Evolutionary conservation across 2,113 vertebrate species (phyloP).

Genomic region (Anarhynchus alexandrinus): DNA sequence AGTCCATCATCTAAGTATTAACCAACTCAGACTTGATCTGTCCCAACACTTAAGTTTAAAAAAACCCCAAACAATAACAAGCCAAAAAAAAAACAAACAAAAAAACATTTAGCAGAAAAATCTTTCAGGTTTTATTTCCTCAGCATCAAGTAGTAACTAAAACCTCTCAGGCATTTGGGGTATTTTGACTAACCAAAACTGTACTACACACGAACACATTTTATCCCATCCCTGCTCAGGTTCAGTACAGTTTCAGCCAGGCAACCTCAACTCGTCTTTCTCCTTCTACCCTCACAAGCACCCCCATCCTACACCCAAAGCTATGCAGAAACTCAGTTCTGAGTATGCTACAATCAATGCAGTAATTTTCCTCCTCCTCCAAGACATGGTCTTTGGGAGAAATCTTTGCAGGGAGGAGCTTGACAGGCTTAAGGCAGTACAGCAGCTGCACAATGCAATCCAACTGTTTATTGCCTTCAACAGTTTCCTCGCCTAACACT

Average conservation of each 20-base stretch:
- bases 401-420: neutral
- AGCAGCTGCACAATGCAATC: neutral
- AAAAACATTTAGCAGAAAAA: neutral
- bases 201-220: neutral
- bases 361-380: neutral
- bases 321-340: neutral
- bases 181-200: neutral
- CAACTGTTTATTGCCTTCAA: neutral
- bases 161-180: neutral
- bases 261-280: rapidly evolving
- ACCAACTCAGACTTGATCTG: neutral
- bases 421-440: neutral
- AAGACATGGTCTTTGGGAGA: neutral
- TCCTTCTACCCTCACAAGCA: neutral
- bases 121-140: neutral
- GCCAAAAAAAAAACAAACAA: too few relatives aligned
- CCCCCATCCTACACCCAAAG: neutral
- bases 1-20: neutral
- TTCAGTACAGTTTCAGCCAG: neutral
- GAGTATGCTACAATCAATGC: neutral
- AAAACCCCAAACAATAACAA: neutral
- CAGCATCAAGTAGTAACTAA: neutral
- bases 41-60: neutral
- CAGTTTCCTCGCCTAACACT: neutral
- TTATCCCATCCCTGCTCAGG: neutral